Percentiles rank a stretch among this genome's conserved stretches.
Conservation (phyloP, 2,113 vertebrate species). For the Cathartes aura region DNA sequence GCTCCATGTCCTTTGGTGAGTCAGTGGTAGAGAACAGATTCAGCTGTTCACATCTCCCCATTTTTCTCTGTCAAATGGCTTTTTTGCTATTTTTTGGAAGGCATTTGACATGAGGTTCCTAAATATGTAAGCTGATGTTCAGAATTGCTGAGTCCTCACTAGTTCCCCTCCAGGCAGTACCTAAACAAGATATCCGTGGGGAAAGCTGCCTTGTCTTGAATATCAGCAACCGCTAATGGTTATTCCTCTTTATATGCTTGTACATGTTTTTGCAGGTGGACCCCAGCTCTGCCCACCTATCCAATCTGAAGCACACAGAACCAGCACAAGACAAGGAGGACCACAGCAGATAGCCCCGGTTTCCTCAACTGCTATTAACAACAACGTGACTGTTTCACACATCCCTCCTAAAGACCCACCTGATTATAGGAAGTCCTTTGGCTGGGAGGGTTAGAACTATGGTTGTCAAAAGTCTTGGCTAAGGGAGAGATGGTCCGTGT, state of each 20-base stretch:
- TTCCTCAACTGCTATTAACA: not conserved
- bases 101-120: not conserved
- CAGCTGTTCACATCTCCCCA: not conserved
- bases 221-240: not conserved
- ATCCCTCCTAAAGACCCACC: not conserved
- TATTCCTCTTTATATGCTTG: not conserved
- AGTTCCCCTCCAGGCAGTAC: not conserved
- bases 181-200: not conserved
- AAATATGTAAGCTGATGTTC: not conserved
- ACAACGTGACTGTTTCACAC: not conserved
- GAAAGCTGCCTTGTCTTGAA: not conserved
- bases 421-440: not conserved
- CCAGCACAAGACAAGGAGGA: not conserved
- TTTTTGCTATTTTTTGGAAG: not conserved
- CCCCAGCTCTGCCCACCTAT: not conserved
- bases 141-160: conserved; percentile 42
- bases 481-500: not conserved
- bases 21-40: conserved; percentile 27
- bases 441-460: not conserved
- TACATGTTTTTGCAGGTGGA: not conserved
- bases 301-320: not conserved
- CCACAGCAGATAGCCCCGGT: not conserved
- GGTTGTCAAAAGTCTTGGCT: not conserved
- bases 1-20: not conserved
- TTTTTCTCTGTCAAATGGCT: conserved; percentile 6